These are phyloP conservation scores for Drosophila kuntzei DNA, from an alignment of 2,888 invertebrate genomes.

Conservation along the genomic window DNA sequence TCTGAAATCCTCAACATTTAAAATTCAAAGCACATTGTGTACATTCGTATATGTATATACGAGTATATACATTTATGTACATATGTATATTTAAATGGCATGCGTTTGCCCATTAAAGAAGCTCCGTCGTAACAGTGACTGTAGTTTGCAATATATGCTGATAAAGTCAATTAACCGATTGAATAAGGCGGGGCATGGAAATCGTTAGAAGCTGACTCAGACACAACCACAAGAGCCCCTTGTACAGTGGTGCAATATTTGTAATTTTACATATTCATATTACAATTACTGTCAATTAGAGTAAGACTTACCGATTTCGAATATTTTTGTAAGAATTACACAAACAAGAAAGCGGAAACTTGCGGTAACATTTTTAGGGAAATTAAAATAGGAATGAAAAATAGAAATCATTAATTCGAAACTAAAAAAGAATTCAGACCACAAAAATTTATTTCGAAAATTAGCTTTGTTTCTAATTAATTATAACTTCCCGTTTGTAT, in stretches of 20 bases:
- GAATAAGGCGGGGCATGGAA: slow-evolving; percentile 59
- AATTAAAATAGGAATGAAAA: no score
- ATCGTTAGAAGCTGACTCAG: slow-evolving; percentile 78
- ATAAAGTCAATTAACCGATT: slow-evolving; percentile 77
- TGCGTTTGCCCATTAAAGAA: slow-evolving; percentile 56
- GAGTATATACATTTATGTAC: slow-evolving; percentile 9
- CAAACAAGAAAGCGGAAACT: no score
- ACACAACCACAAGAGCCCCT: slow-evolving; percentile 44
- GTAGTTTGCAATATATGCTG: slow-evolving; percentile 57
- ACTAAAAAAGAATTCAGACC: no score
- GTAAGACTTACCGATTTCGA: no score
- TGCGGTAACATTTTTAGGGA: no score
- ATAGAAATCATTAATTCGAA: no score
- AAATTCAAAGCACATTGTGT: slow-evolving; percentile 66
- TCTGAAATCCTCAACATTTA: slow-evolving; percentile 33
- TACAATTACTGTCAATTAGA: no score
- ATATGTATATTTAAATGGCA: slow-evolving; percentile 32
- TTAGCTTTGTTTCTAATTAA: no score
- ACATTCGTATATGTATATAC: slow-evolving; percentile 1
- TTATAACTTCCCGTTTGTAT: no score
- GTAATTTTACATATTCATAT: background rate
- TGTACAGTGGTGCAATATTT: slow-evolving; percentile 53
- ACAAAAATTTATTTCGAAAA: no score
- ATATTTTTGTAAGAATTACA: no score
- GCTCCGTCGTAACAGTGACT: slow-evolving; percentile 13